phyloP scores from a whole-genome alignment of 2,888 invertebrate species.

The Eumerus sabulonum region DNA sequence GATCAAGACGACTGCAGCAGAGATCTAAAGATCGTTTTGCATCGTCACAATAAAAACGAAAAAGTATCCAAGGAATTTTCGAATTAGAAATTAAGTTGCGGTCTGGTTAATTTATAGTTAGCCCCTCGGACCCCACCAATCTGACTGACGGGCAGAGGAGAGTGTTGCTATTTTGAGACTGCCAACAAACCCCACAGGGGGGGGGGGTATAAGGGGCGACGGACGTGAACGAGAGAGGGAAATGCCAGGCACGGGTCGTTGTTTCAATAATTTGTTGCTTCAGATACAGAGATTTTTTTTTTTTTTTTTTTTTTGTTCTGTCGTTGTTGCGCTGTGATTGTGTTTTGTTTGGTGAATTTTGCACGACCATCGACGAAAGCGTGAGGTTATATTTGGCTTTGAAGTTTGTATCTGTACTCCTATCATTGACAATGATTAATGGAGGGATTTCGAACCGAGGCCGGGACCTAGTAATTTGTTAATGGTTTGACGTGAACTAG shows the following conservation, averaged over 20 bases:
- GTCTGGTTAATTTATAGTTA: conserved; percentile 45
- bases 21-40: too few relatives aligned
- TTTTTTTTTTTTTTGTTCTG: too few relatives aligned
- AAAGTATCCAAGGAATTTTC: conserved; percentile 46
- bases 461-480: too few relatives aligned
- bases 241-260: conserved; percentile 49
- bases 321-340: background rate
- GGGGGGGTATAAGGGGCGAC: background rate
- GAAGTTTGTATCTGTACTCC: conserved; percentile 19
- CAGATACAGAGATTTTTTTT: conserved; percentile 27
- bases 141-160: too few relatives aligned
- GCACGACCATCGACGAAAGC: conserved; percentile 11
- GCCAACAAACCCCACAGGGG: too few relatives aligned
- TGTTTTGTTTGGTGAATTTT: background rate
- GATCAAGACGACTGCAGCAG: too few relatives aligned
- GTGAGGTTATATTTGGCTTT: background rate
- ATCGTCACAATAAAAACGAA: conserved; percentile 1
- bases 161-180: background rate
- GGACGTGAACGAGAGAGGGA: conserved; percentile 15
- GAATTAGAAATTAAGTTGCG: conserved; percentile 50
- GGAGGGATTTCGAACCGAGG: conserved; percentile 5
- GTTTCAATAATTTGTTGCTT: conserved; percentile 51
- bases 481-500: too few relatives aligned
- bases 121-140: conserved; percentile 8
- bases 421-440: conserved; percentile 54